These are phyloP conservation scores for Temnothorax nylanderi DNA, from an alignment of 1,140 invertebrate genomes.

Conservation along the genomic window DNA sequence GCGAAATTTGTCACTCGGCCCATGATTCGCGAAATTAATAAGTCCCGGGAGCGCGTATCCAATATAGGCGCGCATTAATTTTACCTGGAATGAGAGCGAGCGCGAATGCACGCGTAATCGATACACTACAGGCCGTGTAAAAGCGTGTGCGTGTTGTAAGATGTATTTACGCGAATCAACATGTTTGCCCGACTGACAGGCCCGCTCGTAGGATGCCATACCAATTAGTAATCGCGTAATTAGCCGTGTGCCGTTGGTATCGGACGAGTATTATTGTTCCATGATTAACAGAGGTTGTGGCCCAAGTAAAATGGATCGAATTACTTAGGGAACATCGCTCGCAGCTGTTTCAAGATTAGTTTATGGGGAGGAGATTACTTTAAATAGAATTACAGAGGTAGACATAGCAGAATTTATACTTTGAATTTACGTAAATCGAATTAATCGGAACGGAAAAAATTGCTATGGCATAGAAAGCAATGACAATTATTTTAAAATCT, in stretches of 20 bases:
- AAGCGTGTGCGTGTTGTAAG: not conserved
- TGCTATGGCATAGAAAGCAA: not conserved
- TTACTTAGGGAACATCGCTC: constrained; percentile 33
- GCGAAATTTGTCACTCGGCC: constrained; percentile 15
- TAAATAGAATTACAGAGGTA: constrained; percentile 24
- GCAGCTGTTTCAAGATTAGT: constrained; percentile 18
- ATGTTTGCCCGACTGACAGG: constrained; percentile 15
- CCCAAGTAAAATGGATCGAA: constrained; percentile 2
- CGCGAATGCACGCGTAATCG: constrained; percentile 33
- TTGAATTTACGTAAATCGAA: not conserved
- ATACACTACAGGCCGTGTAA: not conserved
- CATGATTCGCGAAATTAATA: constrained; percentile 56
- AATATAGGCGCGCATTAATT: constrained; percentile 42
- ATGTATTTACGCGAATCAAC: constrained; percentile 32
- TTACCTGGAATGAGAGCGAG: not conserved
- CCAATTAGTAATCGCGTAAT: constrained; percentile 60
- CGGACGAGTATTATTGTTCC: constrained; percentile 38
- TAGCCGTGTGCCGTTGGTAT: constrained; percentile 38
- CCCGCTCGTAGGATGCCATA: constrained; percentile 17
- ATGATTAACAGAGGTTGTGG: not conserved
- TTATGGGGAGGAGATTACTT: constrained; percentile 3
- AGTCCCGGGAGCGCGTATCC: not conserved
- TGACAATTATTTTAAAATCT: not conserved
- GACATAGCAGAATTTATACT: not conserved
- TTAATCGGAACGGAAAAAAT: not conserved